Percentiles rank a stretch among this genome's conserved stretches.
Conservation (phyloP, 2,113 vertebrate species). For the Cyrtonyx montezumae region DNA sequence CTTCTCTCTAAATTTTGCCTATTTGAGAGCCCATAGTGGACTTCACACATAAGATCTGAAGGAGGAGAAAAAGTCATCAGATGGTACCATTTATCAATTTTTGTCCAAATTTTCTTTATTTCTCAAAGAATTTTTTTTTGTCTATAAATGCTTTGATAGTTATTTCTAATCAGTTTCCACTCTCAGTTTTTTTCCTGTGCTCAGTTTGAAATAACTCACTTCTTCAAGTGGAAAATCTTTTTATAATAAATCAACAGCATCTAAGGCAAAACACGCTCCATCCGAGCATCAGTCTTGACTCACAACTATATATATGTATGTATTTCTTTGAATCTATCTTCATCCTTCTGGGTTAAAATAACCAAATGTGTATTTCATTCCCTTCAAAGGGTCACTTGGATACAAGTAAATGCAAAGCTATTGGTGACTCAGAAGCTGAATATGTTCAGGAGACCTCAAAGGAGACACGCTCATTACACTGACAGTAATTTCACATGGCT, state of each 20-base stretch:
- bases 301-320: background rate
- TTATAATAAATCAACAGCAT: background rate
- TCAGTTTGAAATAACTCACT: background rate
- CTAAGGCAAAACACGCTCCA: background rate
- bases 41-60: background rate
- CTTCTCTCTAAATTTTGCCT: background rate
- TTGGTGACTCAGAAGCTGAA: background rate
- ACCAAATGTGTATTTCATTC: background rate
- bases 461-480: background rate
- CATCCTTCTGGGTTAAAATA: background rate
- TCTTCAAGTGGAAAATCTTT: background rate
- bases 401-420: background rate
- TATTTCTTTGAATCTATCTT: background rate
- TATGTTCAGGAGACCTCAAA: conserved; percentile 7
- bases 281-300: background rate
- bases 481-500: background rate
- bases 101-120: background rate
- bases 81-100: background rate
- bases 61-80: background rate
- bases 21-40: background rate
- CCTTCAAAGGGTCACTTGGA: background rate
- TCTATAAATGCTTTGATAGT: background rate
- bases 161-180: background rate
- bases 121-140: background rate
- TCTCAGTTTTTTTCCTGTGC: background rate